Base-by-base conservation (phyloP, 2,888 invertebrate species). In the Drosophila incognita region DNA sequence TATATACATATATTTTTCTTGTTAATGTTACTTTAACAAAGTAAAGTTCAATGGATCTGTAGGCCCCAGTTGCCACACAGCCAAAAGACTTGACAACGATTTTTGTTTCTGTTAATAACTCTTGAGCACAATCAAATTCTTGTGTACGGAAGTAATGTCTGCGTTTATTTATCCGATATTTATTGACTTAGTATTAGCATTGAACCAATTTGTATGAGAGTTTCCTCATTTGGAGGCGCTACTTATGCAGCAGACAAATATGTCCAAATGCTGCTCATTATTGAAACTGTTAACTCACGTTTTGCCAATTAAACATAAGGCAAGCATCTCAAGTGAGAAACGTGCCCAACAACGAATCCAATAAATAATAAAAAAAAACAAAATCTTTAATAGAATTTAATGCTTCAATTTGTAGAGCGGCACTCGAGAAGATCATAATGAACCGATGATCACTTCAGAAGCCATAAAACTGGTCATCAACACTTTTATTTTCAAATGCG, bases 381-480 rank as follows among this genome's bases (percentile, higher is more conserved):
- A 27, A 27, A 27, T 0, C 27, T 31, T 52, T 52, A 58, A 69
- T 73, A 69, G 61, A 70, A 87, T 76, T 85, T 82, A 81, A 83
- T 85, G 69, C 88, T 89, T 89, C 86, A 83, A 79, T 86, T 86
- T 89, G 83, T 87, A 72, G 89, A 85, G 71, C 85, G 83, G n/a
- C 74, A 70, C 88, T 83, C 40, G 78, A 78, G 64, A 63, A 80
- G 88, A 63, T 85, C 74, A 84, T 89, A 67, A 84, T 65, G 74
- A 79, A 52, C 60, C 51, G 78, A 77, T 75, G 71, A 67, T 48
- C 74, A 71, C 81, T 81, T 76, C 64, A 82, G 69, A 64, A 78
- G 70, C 77, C 69, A 74, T 70, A 64, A 61, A 77, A 74, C 49
- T 69, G 57, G 73, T 65, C 66, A 60, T 59, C 72, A 89, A 89